Conservation (phyloP, 2,797 vertebrate genomes). For the Falco biarmicus region DNA sequence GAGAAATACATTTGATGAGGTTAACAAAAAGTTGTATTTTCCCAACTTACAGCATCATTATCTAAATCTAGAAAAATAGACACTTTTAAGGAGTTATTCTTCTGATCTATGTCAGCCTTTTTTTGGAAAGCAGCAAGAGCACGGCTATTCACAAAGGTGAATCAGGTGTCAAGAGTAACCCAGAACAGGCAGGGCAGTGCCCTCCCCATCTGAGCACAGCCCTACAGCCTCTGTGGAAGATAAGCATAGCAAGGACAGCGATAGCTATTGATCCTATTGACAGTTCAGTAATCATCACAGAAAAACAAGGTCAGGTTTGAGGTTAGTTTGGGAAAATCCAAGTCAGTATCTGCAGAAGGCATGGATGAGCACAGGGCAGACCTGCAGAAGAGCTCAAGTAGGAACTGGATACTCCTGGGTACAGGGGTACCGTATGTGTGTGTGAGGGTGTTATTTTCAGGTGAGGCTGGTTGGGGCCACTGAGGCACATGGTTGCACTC, state of each 20-base stretch:
- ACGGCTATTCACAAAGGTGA: not conserved
- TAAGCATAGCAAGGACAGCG: not conserved
- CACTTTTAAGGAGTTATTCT: not conserved
- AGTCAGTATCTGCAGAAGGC: not conserved
- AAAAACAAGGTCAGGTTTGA: not conserved
- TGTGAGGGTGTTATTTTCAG: not conserved
- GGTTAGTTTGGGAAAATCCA: not conserved
- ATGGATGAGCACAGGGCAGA: not conserved
- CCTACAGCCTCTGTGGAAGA: not conserved
- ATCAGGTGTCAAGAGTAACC: not conserved
- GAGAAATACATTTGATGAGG: not conserved
- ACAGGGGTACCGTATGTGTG: not conserved
- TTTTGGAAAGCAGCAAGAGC: not conserved
- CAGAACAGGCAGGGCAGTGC: not conserved
- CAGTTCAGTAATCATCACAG: not conserved
- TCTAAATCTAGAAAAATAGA: not conserved
- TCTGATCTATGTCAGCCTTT: not conserved
- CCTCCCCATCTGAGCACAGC: accelerated
- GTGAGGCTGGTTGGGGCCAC: not conserved
- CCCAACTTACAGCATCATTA: not conserved
- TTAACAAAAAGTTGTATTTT: not conserved
- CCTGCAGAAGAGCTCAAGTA: not conserved
- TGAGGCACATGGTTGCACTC: not conserved
- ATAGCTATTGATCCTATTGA: not conserved
- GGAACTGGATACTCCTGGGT: not conserved